Evolutionary conservation across 2,888 invertebrate species (phyloP), one percentile per base, ranked within the genome.

Genomic region (Anoplius nigerrimus): DNA sequence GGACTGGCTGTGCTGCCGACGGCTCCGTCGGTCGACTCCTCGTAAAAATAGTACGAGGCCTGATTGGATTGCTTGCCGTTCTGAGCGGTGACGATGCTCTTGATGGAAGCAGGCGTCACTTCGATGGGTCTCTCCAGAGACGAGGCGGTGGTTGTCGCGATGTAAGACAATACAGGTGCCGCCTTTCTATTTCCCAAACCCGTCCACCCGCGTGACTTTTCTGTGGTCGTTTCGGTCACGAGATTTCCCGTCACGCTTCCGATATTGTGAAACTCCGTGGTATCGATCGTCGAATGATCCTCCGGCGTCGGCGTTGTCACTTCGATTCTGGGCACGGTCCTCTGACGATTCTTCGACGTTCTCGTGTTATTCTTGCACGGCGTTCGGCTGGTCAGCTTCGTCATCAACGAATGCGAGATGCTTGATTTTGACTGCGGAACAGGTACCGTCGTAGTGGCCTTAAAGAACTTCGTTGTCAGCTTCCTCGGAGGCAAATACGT

Each of bases 1-100:
- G 76, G 83, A 57, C 72, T 82, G 1, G 85, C 78, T 0, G 84
- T 82, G 2, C 81, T 81, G 0, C 69, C 75, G 0, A 76, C 69
- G 34, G 84, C 80, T 8, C 82, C 84, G 22, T 85, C 83, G 56
- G 69, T 83, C 0, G 88, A 83, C 82, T 94, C 93, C 71, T 94
- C 93, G 78, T 93, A 93, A 82, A 93, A 94, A 80, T 92, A 94
- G 86, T 92, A 93, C 6, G 93, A 93, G 0, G 92, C 91, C 34
- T 84, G 87, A 24, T 82, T 83, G 0, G 81, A 75, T 20, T 80
- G 59, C 16, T 78, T 69, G 15, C 69, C 74, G 0, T 76, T 74
- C n/a, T 75, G 79, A 8, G 81, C 80, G 0, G 82, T 82, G 0
- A 82, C 57, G 55, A 82, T 72, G 18, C 67, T 83, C n/a, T 84